phyloP scores from a whole-genome alignment of 2,888 invertebrate genomes.

The Oscheius myriophilus region DNA sequence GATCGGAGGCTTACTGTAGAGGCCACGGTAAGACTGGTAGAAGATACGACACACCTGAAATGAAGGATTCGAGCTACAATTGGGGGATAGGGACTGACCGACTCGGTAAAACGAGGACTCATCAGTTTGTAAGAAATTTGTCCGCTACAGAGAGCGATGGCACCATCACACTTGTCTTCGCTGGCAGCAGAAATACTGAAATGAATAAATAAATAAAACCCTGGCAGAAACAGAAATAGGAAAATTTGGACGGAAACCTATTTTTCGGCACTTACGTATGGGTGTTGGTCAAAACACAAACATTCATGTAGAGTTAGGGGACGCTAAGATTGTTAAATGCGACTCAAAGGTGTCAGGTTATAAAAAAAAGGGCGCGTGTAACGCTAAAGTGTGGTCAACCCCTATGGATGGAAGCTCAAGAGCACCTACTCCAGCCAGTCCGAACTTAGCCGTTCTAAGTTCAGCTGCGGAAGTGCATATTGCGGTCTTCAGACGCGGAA shows the following conservation, averaged over 20 bases:
- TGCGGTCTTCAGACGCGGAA: no score
- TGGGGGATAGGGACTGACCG: slow-evolving; percentile 2
- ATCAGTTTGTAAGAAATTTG: slow-evolving; percentile 33
- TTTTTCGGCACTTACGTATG: slow-evolving; percentile 1
- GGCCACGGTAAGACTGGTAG: slow-evolving; percentile 46
- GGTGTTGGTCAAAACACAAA: no score
- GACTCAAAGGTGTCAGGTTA: no score
- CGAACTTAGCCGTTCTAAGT: no score
- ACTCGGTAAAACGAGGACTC: slow-evolving; percentile 24
- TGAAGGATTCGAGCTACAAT: no score
- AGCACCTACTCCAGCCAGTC: no score
- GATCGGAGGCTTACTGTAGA: slow-evolving; percentile 46
- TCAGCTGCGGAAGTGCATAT: no score
- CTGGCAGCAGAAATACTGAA: slow-evolving; percentile 31
- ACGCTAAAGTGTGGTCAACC: no score
- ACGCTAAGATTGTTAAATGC: no score
- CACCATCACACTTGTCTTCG: slow-evolving; percentile 33
- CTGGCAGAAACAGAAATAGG: neutral
- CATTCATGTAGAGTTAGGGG: no score
- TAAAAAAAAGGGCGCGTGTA: no score
- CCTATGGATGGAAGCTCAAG: no score
- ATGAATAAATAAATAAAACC: neutral
- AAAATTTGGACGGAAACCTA: neutral
- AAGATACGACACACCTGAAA: slow-evolving; percentile 38
- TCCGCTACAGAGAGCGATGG: slow-evolving; percentile 38